A percentile compares a stretch with the other conserved stretches of the same genome.
These are phyloP conservation scores for Podarcis cretensis DNA, from an alignment of 2,113 vertebrate genomes.

Conservation along the genomic window DNA sequence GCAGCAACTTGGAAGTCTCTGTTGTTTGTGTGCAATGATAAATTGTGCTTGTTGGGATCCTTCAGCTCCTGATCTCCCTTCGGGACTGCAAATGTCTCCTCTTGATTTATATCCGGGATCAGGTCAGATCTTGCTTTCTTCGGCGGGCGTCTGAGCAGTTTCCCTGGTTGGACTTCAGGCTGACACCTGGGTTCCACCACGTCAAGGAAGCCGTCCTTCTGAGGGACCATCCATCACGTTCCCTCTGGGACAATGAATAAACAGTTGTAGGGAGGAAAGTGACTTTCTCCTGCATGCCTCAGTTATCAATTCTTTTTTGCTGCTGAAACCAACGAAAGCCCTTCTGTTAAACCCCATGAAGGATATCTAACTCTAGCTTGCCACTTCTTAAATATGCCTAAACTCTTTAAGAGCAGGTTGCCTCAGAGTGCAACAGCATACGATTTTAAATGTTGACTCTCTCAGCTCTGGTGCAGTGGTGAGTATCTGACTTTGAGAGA, in stretches of 20 bases:
- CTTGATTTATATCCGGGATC: conserved; percentile 56
- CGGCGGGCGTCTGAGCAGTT: conserved; percentile 13
- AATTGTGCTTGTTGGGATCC: conserved; percentile 53
- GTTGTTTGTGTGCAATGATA: conserved; percentile 42
- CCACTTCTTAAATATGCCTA: neutral
- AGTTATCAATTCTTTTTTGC: conserved; percentile 5
- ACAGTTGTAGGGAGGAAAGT: neutral
- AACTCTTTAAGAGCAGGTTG: neutral
- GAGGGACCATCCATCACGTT: conserved; percentile 26
- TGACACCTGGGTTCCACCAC: neutral
- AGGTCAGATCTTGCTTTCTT: conserved; percentile 32
- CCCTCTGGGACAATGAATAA: conserved; percentile 17
- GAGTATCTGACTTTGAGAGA: neutral
- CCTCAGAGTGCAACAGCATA: too few species aligned
- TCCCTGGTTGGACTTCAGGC: neutral
- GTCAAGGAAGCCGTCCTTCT: neutral
- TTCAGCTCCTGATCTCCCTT: conserved; percentile 39
- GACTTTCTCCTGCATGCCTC: neutral
- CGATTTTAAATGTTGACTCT: neutral
- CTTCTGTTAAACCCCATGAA: neutral
- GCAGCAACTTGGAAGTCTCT: conserved; percentile 49
- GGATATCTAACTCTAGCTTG: neutral
- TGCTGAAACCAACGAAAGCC: conserved; percentile 24
- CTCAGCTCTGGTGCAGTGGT: neutral
- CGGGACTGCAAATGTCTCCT: conserved; percentile 1